Percentiles rank a stretch among this genome's conserved stretches.
Conservation (phyloP, 2,797 vertebrate genomes). For the Cuniculus paca region DNA sequence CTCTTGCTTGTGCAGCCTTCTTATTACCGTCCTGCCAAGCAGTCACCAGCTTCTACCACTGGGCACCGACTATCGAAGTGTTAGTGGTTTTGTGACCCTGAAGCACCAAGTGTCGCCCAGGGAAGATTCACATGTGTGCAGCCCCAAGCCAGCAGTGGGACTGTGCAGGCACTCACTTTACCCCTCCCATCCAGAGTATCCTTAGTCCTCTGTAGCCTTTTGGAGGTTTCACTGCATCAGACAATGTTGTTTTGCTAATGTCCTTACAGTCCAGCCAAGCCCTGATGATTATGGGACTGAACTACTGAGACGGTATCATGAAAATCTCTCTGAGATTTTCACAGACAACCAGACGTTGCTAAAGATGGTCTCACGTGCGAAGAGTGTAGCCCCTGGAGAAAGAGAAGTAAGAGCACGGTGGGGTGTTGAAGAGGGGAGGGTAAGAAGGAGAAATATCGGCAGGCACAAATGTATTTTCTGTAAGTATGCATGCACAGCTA, state of each 20-base stretch:
- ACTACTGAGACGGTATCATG: conserved; percentile 86
- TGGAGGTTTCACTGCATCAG: not conserved
- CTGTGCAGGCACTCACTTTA: fast-evolving
- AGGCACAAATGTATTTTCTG: not conserved
- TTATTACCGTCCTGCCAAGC: conserved; percentile 35
- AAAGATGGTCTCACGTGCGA: conserved; percentile 80
- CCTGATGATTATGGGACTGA: conserved; percentile 85
- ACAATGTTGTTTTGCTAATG: conserved; percentile 62
- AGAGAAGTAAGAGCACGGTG: conserved; percentile 85
- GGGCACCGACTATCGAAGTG: not conserved
- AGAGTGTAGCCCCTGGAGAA: conserved; percentile 84
- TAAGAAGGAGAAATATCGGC: not conserved
- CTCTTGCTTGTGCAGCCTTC: conserved; percentile 28
- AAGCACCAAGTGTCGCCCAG: not conserved
- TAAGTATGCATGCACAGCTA: not conserved
- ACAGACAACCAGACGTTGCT: conserved; percentile 83
- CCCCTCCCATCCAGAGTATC: not conserved
- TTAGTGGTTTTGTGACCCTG: conserved; percentile 2
- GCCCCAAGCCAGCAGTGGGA: not conserved
- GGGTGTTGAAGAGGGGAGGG: not conserved
- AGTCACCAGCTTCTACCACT: not conserved
- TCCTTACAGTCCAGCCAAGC: conserved; percentile 78
- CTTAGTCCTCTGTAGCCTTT: not conserved
- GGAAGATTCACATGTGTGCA: not conserved
- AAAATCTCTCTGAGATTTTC: conserved; percentile 86